Percentiles rank a stretch among this genome's conserved stretches.
phyloP scores from a whole-genome alignment of 2,797 vertebrate genomes.

The Xiphorhynchus erythropygius region DNA sequence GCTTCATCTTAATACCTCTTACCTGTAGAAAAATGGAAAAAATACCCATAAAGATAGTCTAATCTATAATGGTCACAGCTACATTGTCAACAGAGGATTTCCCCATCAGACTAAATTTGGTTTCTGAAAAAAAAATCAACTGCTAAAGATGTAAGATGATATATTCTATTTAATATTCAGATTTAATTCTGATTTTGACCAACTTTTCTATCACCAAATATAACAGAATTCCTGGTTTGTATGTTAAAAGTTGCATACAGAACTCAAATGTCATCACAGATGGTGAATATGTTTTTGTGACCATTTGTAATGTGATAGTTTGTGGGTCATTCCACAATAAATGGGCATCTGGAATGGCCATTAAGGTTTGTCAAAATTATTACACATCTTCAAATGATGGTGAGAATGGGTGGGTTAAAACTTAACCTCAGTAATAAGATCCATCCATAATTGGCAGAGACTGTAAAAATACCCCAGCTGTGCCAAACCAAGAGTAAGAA shows the following conservation, averaged over 20 bases:
- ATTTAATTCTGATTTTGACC: background rate
- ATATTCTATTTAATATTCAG: background rate
- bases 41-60: background rate
- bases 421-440: constrained; percentile 44
- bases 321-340: constrained; percentile 37
- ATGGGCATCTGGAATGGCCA: constrained; percentile 19
- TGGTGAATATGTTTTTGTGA: background rate
- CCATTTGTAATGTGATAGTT: background rate
- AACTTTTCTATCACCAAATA: background rate
- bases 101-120: background rate
- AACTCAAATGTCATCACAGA: background rate
- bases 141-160: background rate
- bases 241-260: background rate
- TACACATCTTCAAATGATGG: constrained; percentile 1
- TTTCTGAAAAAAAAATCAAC: background rate
- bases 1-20: background rate
- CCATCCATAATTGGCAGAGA: constrained; percentile 17
- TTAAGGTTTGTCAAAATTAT: constrained; percentile 40
- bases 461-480: background rate
- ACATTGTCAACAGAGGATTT: background rate
- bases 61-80: background rate
- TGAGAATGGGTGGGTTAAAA: constrained; percentile 2
- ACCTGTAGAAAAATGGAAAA: background rate
- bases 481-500: constrained; percentile 12
- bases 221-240: background rate